phyloP scores from a whole-genome alignment of 2,113 vertebrate genomes.

The Tupaia chinensis region DNA sequence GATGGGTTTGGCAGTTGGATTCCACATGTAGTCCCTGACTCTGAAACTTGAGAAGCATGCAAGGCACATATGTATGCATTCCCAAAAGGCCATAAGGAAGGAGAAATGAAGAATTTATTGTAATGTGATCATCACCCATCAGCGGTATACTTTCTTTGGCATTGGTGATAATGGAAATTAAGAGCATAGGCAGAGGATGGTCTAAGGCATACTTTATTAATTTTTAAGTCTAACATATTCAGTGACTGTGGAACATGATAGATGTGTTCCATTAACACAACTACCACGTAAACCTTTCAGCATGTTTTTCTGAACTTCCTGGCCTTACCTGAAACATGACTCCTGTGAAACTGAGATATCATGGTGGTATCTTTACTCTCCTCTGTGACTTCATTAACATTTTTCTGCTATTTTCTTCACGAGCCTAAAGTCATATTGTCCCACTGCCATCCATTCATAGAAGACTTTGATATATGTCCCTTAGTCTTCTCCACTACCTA shows the following conservation, averaged over 20 bases:
- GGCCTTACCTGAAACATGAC: not conserved
- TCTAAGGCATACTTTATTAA: not conserved
- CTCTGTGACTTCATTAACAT: not conserved
- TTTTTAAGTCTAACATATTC: not conserved
- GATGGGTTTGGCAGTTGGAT: no score
- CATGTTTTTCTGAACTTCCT: not conserved
- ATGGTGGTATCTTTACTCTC: not conserved
- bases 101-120: no score
- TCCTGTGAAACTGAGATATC: not conserved
- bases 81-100: no score
- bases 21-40: no score
- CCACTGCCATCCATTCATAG: not conserved
- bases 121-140: no score
- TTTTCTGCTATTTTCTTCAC: not conserved
- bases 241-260: not conserved
- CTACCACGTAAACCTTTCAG: not conserved
- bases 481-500: not conserved
- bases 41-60: no score
- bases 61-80: no score
- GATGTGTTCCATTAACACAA: not conserved
- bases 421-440: accelerated
- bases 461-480: not conserved
- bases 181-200: not conserved
- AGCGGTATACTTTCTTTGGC: no score
- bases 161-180: not conserved